These are phyloP conservation scores for Rhagoletis pomonella DNA, from an alignment of 1,140 invertebrate species.

Conservation along the genomic window DNA sequence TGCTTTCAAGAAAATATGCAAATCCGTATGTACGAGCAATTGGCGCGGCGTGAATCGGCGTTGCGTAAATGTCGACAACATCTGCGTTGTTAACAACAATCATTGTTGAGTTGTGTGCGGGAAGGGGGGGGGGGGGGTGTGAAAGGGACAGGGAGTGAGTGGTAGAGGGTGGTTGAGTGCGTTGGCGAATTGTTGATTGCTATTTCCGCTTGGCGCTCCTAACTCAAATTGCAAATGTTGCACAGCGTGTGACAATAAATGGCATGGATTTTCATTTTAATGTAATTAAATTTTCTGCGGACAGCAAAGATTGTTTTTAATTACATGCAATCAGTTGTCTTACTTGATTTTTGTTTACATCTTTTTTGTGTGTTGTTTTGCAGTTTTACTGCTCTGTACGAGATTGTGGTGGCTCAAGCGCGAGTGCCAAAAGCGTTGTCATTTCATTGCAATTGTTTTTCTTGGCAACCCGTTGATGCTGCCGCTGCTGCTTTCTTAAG, in stretches of 20 bases:
- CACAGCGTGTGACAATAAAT: neutral
- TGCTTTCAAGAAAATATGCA: neutral
- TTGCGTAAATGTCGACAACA: neutral
- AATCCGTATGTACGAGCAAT: neutral
- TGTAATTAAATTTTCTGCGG: conserved; percentile 20
- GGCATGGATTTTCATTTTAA: conserved; percentile 15
- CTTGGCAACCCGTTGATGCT: too few relatives aligned
- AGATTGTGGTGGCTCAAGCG: too few relatives aligned
- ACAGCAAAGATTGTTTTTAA: conserved; percentile 34
- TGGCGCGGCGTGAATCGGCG: neutral
- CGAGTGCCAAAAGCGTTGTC: too few relatives aligned
- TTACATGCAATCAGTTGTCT: neutral
- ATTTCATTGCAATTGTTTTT: too few relatives aligned
- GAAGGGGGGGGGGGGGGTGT: neutral
- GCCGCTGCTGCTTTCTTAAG: too few relatives aligned
- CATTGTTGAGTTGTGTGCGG: neutral
- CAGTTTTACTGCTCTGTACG: too few relatives aligned
- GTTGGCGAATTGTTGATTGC: too few relatives aligned
- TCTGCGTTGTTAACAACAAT: neutral
- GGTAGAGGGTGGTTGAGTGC: neutral
- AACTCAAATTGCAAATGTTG: neutral
- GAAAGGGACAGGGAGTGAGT: neutral
- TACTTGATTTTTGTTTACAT: neutral
- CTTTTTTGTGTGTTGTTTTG: neutral
- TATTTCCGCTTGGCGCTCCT: neutral